phyloP scores from a whole-genome alignment of 1,140 invertebrate species.

The Anastrepha obliqua region DNA sequence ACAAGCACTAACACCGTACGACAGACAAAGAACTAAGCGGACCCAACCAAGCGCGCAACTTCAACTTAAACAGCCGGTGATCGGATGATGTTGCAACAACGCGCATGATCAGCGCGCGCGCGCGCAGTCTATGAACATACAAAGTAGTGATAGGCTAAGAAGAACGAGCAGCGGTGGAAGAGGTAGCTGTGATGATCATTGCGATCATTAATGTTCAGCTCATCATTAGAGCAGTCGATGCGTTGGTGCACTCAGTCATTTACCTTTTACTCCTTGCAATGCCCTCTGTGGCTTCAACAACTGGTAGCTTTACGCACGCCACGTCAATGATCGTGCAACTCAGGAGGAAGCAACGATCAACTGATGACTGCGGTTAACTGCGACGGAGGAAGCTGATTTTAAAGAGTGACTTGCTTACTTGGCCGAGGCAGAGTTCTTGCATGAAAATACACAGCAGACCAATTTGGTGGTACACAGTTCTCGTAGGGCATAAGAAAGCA shows the following conservation, averaged over 20 bases:
- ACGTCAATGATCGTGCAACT: background rate
- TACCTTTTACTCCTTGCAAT: background rate
- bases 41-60: slow-evolving; percentile 32
- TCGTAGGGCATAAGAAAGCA: background rate
- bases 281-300: background rate
- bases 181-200: slow-evolving; percentile 2
- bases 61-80: slow-evolving; percentile 44
- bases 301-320: slow-evolving; percentile 19
- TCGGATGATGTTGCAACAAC: slow-evolving; percentile 48
- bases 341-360: slow-evolving; percentile 9
- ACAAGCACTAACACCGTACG: background rate
- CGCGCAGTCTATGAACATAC: background rate
- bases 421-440: no score
- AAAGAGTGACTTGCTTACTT: slow-evolving; percentile 21
- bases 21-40: slow-evolving; percentile 37
- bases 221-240: slow-evolving; percentile 33
- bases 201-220: background rate
- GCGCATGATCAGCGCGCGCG: slow-evolving; percentile 35
- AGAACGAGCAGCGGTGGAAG: background rate
- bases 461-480: background rate
- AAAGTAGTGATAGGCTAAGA: background rate
- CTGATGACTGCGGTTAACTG: slow-evolving; percentile 40
- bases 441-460: background rate
- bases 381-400: background rate
- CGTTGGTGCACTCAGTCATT: slow-evolving; percentile 18